phyloP scores from a whole-genome alignment of 2,888 invertebrate species.

The Oscheius onirici region DNA sequence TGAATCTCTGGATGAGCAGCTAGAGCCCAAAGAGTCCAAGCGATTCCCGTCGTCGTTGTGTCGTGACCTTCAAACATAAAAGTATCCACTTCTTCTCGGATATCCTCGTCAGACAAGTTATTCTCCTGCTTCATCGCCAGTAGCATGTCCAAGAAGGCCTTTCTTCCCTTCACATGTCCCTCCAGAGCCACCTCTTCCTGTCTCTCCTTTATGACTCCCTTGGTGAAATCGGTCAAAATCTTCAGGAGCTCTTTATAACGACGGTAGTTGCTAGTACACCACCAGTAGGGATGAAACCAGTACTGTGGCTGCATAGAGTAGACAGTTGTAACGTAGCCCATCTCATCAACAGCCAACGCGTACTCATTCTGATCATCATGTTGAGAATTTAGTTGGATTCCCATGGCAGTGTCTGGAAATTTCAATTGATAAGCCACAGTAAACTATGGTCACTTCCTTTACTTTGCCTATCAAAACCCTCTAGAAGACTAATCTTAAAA shows the following conservation, averaged over 20 bases:
- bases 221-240: slow-evolving; percentile 27
- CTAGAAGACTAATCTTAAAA: too few relatives aligned
- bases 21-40: slow-evolving; percentile 72
- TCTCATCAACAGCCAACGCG: slow-evolving; percentile 54
- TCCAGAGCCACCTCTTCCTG: slow-evolving; percentile 9
- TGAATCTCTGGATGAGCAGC: slow-evolving; percentile 72
- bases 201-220: slow-evolving; percentile 20
- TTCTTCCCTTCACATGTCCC: neutral
- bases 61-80: slow-evolving; percentile 75
- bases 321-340: slow-evolving; percentile 31
- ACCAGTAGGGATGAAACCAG: slow-evolving; percentile 20
- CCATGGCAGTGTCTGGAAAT: slow-evolving; percentile 66
- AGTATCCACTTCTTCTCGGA: slow-evolving; percentile 72
- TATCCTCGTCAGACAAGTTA: slow-evolving; percentile 72
- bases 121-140: slow-evolving; percentile 72
- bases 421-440: too few relatives aligned
- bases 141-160: slow-evolving; percentile 74
- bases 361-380: slow-evolving; percentile 57
- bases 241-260: slow-evolving; percentile 8
- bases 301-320: slow-evolving; percentile 15
- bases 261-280: neutral
- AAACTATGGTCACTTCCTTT: too few relatives aligned
- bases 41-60: slow-evolving; percentile 73
- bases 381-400: slow-evolving; percentile 61
- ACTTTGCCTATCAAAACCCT: neutral